Base-by-base conservation (phyloP, 2,888 invertebrate genomes). In the Arctia plantaginis region DNA sequence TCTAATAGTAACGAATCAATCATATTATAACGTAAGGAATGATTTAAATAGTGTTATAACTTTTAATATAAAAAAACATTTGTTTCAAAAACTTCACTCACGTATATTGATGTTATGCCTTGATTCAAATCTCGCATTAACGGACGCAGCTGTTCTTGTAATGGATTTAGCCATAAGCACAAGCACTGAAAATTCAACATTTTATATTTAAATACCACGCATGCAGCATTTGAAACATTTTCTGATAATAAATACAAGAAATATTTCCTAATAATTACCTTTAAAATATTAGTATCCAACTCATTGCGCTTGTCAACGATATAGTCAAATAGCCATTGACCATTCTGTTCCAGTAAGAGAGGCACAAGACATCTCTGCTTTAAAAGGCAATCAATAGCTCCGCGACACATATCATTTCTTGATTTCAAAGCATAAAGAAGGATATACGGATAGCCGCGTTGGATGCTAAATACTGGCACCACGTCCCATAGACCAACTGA, bases 231-330 rank as follows among this genome's bases (percentile, higher is more conserved):
- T 15, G 12, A 39, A 6, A 69, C n/a, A 47, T 23, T 10, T 33
- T 71, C 12, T 51, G 35, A 35, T 35, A 35, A 35, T 35, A 6
- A 35, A 35, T n/a, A 59, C 59, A 72, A 62, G 44, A 75, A 65
- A 71, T 27, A 67, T 59, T 33, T 35, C 79, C 18, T 23, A 4
- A 27, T 66, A 72, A 23, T 86, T 90, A 97, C 97, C 95, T 96
- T 96, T 72, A 97, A 91, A 83, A 96, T 92, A 72, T 90, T 92
- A 30, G 93, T 94, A 85, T 96, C 96, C 76, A 97, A 95, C 64
- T 93, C 90, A 59, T 94, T 89, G 71, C 96, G 94, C 80, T 96
- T 96, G 51, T 94, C 93, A 51, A 93, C 90, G 39, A 97, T 92
- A 86, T 96, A 97, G 80, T 96, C 94, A 82, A 95, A 93, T 0